Base-by-base conservation (phyloP, 2,797 vertebrate genomes). In the Austrolebias charrua region DNA sequence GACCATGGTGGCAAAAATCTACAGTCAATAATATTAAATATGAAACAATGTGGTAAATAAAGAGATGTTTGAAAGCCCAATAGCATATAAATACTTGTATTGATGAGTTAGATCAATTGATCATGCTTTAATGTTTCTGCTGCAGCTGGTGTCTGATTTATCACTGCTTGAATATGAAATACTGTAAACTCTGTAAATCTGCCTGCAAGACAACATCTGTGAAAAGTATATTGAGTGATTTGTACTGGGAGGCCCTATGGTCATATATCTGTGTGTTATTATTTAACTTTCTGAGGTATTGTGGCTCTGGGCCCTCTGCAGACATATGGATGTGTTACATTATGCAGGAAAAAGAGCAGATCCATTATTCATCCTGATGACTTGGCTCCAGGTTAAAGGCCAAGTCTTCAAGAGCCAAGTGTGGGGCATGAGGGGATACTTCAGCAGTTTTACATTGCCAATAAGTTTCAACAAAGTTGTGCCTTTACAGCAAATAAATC, bases 341-440 rank as follows among this genome's bases (percentile, higher is more conserved):
- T 63, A 63, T 45, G 62, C 58, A 43, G 51, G 48, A 48, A 51
- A 66, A 63, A 55, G 18, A 55, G 15, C 56, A 2, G 48, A 66
- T 77, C 60, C 63, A 86, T 87, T 80, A 81, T 85, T 85, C 79
- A 84, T 75, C 29, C 57, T 31, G 60, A 48, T 72, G 78, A 73
- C 83, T 57, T 59, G 73, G 68, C 64, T 79, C 59, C 50, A 58
- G 73, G 79, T 52, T 60, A 70, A 63, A 74, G 73, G 78, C 59
- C 51, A 35, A 10, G 66, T 72, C 82, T 76, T 76, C 47, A 45
- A 28, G 63, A 67, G 38, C 31, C 6, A 20, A 13, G 55, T 43
- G 19, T 49, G 60, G 71, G 69, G 68, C 58, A 53, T 3, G 61
- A 75, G 76, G 49, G 66, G 42, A 5, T 54, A 46, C 0, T 3